Conservation (phyloP, 2,888 invertebrate species). For the Habroteleia sp. region DNA sequence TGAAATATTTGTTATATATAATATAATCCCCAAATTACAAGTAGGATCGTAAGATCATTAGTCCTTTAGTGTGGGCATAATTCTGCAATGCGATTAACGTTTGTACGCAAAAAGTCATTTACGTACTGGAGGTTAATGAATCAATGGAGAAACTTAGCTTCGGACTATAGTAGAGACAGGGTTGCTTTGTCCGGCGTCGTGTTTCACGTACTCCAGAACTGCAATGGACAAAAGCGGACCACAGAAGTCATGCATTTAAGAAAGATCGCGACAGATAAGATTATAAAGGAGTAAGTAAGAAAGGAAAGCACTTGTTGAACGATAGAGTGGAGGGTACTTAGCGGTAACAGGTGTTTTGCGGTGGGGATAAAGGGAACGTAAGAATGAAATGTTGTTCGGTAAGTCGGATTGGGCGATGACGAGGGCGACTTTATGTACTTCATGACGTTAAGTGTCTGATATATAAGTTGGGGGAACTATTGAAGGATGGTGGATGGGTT, state of each 20-base stretch:
- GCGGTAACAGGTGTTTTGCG: slow-evolving; percentile 43
- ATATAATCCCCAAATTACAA: slow-evolving; percentile 36
- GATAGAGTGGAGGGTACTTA: slow-evolving; percentile 50
- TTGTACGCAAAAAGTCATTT: slow-evolving; percentile 49
- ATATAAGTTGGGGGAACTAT: slow-evolving; percentile 56
- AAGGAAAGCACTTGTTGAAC: slow-evolving; percentile 54
- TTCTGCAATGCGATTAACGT: slow-evolving; percentile 24
- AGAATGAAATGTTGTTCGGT: slow-evolving; percentile 65
- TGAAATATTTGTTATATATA: no score
- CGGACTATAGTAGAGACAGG: slow-evolving; percentile 47
- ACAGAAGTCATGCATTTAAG: slow-evolving; percentile 22
- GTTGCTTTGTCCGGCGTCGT: slow-evolving; percentile 24
- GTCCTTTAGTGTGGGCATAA: slow-evolving; percentile 22
- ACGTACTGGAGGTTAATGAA: slow-evolving; percentile 50
- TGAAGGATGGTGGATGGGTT: slow-evolving; percentile 65
- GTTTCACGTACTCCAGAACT: slow-evolving; percentile 23
- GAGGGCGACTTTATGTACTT: slow-evolving; percentile 63
- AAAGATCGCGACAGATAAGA: slow-evolving; percentile 56
- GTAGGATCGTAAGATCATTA: slow-evolving; percentile 27
- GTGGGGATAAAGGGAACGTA: slow-evolving; percentile 64
- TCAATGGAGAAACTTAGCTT: slow-evolving; percentile 56
- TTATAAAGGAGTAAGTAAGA: slow-evolving; percentile 52
- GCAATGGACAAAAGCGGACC: slow-evolving; percentile 34
- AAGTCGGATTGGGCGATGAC: slow-evolving; percentile 63
- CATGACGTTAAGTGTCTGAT: slow-evolving; percentile 48